A percentile compares a stretch with the other conserved stretches of the same genome.
Evolutionary conservation across 2,113 vertebrate species (phyloP).

Genomic region (Syrrhaptes paradoxus): DNA sequence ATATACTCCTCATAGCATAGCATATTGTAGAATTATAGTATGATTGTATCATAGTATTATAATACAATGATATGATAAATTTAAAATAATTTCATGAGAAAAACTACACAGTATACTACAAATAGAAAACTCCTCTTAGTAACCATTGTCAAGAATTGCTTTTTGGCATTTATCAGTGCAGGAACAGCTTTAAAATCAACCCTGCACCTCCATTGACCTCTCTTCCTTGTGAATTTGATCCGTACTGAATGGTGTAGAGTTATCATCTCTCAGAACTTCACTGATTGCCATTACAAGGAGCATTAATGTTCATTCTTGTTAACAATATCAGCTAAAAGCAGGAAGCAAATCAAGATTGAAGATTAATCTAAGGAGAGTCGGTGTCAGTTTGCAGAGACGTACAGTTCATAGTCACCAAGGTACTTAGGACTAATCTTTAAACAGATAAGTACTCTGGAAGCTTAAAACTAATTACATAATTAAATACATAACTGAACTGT

Average conservation of each 20-base stretch:
- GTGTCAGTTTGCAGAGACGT: neutral
- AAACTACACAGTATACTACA: neutral
- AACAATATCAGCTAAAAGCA: neutral
- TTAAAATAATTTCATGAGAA: neutral
- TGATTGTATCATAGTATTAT: neutral
- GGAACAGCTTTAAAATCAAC: neutral
- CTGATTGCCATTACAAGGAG: neutral
- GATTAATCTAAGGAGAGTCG: neutral
- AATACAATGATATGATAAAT: neutral
- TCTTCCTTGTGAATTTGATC: neutral
- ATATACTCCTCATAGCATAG: neutral
- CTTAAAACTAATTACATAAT: neutral
- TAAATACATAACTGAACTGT: neutral
- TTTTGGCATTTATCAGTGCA: neutral
- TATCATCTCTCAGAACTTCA: neutral
- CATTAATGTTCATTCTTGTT: neutral
- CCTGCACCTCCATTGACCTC: neutral
- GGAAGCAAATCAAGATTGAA: neutral
- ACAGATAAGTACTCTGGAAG: neutral
- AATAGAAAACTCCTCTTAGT: neutral
- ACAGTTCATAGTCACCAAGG: neutral
- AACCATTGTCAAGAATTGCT: neutral
- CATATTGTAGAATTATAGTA: neutral
- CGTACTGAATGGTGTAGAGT: neutral
- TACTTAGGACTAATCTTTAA: neutral